Base-by-base conservation (phyloP, 2,888 invertebrate species). In the Lampropteryx suffumata region DNA sequence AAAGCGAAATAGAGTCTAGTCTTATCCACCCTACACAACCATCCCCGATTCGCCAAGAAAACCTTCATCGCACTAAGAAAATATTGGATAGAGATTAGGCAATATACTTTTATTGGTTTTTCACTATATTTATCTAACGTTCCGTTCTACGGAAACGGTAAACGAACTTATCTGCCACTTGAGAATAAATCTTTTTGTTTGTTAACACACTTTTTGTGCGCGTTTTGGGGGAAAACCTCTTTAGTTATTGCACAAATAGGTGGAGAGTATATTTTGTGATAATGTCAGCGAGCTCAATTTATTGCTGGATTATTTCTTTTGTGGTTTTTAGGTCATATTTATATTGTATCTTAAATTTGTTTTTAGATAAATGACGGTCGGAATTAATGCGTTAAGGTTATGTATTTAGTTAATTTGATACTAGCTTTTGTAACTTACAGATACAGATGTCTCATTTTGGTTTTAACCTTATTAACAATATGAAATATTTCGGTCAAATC, bases 11-110 rank as follows among this genome's bases (percentile, higher is more conserved):
- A 28, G 5, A 10, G 10, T 28, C 10, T 12, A 8, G 11, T 14
- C 59, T 1, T 62, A 62, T 84, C 88, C 75, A 69, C 48, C 63
- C 29, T 48, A 65, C 26, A 12, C 62, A 55, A 35, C 26, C 56
- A 29, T 35, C 37, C 24, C 42, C 57, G 32, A 45, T 55, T 51
- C 55, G 61, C 62, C 64, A 75, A 79, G 85, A 84, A 89, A 87
- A 79, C 73, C 77, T 76, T 72, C 79, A 79, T 81, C 79, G 84
- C 76, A 85, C 78, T 84, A 85, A 87, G 85, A 87, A 88, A 89
- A 89, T 89, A 88, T 88, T 86, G 85, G 83, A 77, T 83, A 86
- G 86, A 87, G 88, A 89, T 89, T 88, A 89, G 87, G 84, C 84
- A 79, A 87, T 89, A 84, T 79, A 88, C 79, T 87, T 89, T 87